Evolutionary conservation across 2,888 invertebrate species (phyloP), one percentile per base, ranked within the genome.

Genomic region (Lithophane ornitopus): DNA sequence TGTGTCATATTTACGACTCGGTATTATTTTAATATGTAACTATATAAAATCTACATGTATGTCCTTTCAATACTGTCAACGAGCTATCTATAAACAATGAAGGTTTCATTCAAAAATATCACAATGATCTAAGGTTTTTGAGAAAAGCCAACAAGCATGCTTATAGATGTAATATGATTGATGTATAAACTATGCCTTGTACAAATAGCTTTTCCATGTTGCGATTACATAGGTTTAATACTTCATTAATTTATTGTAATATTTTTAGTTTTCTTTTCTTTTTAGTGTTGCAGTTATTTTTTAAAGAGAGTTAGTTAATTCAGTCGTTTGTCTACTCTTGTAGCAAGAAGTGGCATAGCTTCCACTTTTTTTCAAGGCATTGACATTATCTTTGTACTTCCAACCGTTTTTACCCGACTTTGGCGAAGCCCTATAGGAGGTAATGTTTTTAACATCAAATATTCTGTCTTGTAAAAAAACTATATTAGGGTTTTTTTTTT

Each of bases 121-220:
- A 58, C 52, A 46, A 26, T 56, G 16, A 80, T 58, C 72, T 54
- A 77, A 74, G 86, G 84, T 80, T 84, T 86, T 80, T 81, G 19
- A 66, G n/a, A 86, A 82, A 84, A 78, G 56, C 78, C 73, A 80
- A n/a, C 22, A 44, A 61, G 65, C 69, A 85, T 72, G 76, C 74
- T 74, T 84, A 67, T 80, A 85, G 63, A 58, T 85, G 73, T 87
- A 78, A 80, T 76, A 83, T 76, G 70, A 75, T 76, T 74, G 81
- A 85, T 88, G 85, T 87, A 78, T 88, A 85, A 87, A 87, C 85
- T 82, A 87, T 63, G 77, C 82, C 79, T 85, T 89, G 90, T 90
- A 89, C 87, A 90, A 89, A 89, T 78, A 85, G 87, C 81, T 84
- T 87, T 84, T 85, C 67, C 82, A 80, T 82, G 74, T 89, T 86